These are phyloP conservation scores for Tauraco erythrolophus DNA, from an alignment of 2,113 vertebrate species.

Conservation along the genomic window DNA sequence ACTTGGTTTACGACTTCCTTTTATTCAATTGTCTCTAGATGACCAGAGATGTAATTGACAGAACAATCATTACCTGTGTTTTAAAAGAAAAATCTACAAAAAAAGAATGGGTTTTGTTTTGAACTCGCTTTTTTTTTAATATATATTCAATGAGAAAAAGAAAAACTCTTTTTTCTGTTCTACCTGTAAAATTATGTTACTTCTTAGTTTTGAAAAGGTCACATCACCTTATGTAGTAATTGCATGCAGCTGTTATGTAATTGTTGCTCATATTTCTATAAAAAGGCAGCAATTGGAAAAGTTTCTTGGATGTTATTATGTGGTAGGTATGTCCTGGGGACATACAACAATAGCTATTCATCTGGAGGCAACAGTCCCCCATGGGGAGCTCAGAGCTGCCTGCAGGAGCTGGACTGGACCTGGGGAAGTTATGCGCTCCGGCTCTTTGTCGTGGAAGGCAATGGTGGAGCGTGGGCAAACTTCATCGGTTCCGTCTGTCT, in stretches of 20 bases:
- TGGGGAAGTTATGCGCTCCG: background rate
- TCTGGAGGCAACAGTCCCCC: background rate
- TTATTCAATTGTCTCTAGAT: background rate
- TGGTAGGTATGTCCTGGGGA: background rate
- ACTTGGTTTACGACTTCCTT: background rate
- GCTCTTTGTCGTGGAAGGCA: background rate
- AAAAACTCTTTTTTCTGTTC: background rate
- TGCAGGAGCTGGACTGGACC: background rate
- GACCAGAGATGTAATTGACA: background rate
- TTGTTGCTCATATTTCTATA: background rate
- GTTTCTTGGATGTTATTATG: background rate
- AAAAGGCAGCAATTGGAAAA: background rate
- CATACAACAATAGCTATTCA: background rate
- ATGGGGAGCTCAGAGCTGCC: background rate
- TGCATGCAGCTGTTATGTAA: constrained; percentile 4
- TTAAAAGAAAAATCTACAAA: background rate
- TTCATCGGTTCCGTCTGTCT: background rate
- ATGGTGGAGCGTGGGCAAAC: background rate
- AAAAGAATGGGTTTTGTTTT: background rate
- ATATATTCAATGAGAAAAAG: background rate
- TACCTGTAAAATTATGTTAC: background rate
- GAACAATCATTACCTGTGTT: background rate
- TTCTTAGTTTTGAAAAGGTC: background rate
- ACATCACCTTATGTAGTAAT: background rate
- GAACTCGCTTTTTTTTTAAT: too few species aligned